Percentiles rank a stretch among this genome's conserved stretches.
Evolutionary conservation across 2,113 vertebrate genomes (phyloP).

Genomic region (Mobula birostris): DNA sequence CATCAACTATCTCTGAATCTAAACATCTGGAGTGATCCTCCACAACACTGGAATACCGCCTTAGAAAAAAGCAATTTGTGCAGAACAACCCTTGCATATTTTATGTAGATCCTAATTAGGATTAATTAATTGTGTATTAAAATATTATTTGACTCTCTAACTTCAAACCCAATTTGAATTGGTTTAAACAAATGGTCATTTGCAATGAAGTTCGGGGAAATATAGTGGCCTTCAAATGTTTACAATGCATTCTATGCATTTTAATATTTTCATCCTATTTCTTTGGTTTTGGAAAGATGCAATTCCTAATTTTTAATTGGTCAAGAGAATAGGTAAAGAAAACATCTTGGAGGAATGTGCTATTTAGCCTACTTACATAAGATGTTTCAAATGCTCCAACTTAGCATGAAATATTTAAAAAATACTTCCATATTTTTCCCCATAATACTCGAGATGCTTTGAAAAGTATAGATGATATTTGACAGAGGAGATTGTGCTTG

Average conservation of each 20-base stretch:
- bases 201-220: background rate
- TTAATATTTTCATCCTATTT: background rate
- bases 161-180: background rate
- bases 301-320: background rate
- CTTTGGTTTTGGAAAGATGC: too few species aligned
- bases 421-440: background rate
- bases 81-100: background rate
- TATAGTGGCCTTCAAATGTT: background rate
- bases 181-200: background rate
- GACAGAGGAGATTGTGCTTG: too few species aligned
- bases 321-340: background rate
- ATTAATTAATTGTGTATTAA: background rate
- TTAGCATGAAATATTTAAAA: background rate
- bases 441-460: background rate
- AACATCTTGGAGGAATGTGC: background rate
- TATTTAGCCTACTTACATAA: background rate
- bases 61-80: too few species aligned
- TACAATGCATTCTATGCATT: background rate
- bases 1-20: too few species aligned
- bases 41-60: too few species aligned
- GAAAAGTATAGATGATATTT: too few species aligned
- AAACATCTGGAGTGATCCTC: too few species aligned
- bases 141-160: background rate
- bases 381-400: background rate
- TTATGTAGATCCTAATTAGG: background rate